Evolutionary conservation across 1,140 invertebrate genomes (phyloP).

Genomic region (Ericerus pela): DNA sequence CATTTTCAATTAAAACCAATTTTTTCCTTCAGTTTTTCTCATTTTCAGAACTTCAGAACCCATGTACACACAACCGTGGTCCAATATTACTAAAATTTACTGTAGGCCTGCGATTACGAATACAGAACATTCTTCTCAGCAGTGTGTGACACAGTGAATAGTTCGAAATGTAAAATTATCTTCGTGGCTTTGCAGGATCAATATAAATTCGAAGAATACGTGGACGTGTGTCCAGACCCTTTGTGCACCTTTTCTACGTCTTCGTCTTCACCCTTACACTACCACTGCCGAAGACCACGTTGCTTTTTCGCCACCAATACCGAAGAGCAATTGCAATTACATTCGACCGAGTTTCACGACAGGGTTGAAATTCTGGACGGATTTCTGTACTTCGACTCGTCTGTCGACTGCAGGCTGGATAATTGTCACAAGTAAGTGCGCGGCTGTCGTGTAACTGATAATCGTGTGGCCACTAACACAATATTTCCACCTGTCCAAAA

Average conservation of each 20-base stretch:
- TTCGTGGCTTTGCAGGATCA: constrained; percentile 36
- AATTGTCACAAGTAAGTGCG: constrained; percentile 41
- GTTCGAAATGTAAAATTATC: no score
- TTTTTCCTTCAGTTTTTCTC: no score
- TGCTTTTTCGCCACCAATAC: constrained; percentile 55
- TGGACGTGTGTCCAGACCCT: constrained; percentile 46
- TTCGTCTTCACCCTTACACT: constrained; percentile 41
- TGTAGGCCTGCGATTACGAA: no score
- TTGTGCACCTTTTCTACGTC: constrained; percentile 37
- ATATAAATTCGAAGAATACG: constrained; percentile 42
- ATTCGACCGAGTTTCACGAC: constrained; percentile 68
- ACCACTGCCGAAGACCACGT: constrained; percentile 58
- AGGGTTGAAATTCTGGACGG: constrained; percentile 66
- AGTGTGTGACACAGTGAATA: no score
- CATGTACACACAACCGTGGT: no score
- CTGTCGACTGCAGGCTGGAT: constrained; percentile 53
- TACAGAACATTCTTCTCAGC: no score
- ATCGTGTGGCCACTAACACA: not conserved
- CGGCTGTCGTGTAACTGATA: not conserved
- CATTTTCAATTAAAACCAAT: no score
- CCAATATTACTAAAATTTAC: no score
- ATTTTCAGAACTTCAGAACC: no score
- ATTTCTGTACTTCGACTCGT: constrained; percentile 65
- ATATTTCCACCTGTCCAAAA: constrained; percentile 20
- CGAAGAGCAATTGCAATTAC: constrained; percentile 48